Evolutionary conservation across 1,140 invertebrate species (phyloP).

Genomic region (Lethocerus indicus): DNA sequence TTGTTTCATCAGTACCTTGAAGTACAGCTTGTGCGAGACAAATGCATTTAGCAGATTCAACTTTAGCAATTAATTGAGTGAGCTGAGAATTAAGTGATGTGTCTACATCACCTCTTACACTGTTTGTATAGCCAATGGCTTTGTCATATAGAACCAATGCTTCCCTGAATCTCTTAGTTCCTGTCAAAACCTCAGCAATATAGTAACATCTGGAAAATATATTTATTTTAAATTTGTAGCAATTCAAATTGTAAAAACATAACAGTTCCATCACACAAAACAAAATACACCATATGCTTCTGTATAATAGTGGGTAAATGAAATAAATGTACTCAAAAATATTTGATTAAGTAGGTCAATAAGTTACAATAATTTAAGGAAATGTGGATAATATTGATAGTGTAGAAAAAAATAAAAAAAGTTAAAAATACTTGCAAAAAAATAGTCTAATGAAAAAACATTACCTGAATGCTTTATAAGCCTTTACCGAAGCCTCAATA

Average conservation of each 20-base stretch:
- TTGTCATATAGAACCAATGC: conserved; percentile 70
- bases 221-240: neutral
- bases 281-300: too few species aligned
- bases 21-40: conserved; percentile 4
- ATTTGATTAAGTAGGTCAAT: neutral
- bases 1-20: too few species aligned
- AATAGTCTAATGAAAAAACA: neutral
- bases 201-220: conserved; percentile 63
- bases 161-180: conserved; percentile 73
- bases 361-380: neutral
- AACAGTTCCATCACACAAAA: too few species aligned
- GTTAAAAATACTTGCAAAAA: neutral
- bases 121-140: conserved; percentile 21
- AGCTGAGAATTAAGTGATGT: too few species aligned
- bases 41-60: conserved; percentile 27
- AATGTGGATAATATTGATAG: neutral
- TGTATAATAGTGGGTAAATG: neutral
- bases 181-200: conserved; percentile 67
- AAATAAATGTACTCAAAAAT: neutral
- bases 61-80: too few species aligned
- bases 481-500: conserved; percentile 44
- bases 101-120: too few species aligned
- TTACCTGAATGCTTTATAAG: conserved; percentile 41
- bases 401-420: neutral
- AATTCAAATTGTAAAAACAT: too few species aligned